A percentile compares a stretch with the other conserved stretches of the same genome.
These are phyloP conservation scores for Molossus molossus DNA, from an alignment of 2,797 vertebrate species.

Conservation along the genomic window DNA sequence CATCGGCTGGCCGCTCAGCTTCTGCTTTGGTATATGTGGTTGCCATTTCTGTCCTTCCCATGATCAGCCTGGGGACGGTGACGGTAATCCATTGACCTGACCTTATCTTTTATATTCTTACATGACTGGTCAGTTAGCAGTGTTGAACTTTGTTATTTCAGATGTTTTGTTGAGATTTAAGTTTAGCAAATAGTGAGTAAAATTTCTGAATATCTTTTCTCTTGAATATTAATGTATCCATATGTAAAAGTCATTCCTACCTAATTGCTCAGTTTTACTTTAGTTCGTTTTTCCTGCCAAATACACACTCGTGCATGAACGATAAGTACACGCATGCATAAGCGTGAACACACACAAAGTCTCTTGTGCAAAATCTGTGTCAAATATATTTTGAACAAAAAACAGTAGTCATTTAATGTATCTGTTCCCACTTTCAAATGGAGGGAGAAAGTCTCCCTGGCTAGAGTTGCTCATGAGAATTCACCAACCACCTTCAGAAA, in stretches of 20 bases:
- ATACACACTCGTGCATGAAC: neutral
- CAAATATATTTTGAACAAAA: neutral
- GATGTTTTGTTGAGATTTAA: neutral
- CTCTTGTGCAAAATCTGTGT: neutral
- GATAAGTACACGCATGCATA: neutral
- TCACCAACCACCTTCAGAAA: neutral
- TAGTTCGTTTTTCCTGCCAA: neutral
- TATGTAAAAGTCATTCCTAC: neutral
- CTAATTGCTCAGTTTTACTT: neutral
- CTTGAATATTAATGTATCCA: neutral
- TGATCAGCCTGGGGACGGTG: neutral
- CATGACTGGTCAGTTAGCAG: neutral
- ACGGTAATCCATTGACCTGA: neutral
- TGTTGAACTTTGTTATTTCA: neutral
- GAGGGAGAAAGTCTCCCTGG: neutral
- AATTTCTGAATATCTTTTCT: neutral
- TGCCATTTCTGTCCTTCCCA: neutral
- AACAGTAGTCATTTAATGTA: neutral
- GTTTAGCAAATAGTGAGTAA: neutral
- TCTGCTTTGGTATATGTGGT: neutral
- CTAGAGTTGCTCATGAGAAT: neutral
- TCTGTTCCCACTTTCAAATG: neutral
- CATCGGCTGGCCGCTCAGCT: neutral
- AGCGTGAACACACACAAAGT: neutral
- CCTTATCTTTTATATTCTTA: neutral